These are phyloP conservation scores for Ibidorhyncha struthersii DNA, from an alignment of 2,113 vertebrate species.

Conservation along the genomic window DNA sequence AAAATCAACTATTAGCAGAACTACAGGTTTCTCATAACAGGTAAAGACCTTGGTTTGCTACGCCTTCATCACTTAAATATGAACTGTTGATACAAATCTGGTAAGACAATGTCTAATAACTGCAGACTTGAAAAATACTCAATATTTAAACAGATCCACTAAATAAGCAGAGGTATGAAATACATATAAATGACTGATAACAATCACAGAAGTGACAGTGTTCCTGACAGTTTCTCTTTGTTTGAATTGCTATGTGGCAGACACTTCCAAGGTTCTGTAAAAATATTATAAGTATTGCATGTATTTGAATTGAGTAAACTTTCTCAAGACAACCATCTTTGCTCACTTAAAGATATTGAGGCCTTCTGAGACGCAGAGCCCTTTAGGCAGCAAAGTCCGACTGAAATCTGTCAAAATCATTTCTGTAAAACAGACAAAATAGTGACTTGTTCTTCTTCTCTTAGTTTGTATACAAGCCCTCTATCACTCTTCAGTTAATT, in stretches of 20 bases:
- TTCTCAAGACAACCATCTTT: background rate
- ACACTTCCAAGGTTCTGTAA: background rate
- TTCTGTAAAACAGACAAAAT: background rate
- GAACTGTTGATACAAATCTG: background rate
- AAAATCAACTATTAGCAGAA: slow-evolving; percentile 92
- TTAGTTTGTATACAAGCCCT: background rate
- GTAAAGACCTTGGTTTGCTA: slow-evolving; percentile 71
- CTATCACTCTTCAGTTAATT: background rate
- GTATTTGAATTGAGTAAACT: background rate
- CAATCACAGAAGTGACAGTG: background rate
- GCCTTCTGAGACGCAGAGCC: background rate
- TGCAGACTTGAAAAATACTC: background rate
- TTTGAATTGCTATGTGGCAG: background rate
- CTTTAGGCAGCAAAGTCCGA: background rate
- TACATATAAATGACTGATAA: background rate
- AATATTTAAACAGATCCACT: background rate
- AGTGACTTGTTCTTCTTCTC: background rate
- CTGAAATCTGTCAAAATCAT: background rate
- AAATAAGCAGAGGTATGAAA: background rate
- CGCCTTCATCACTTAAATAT: background rate
- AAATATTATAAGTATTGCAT: background rate
- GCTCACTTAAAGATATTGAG: background rate
- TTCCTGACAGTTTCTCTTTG: background rate
- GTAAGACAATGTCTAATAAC: background rate
- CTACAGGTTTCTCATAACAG: slow-evolving; percentile 93